Conservation (phyloP, 2,113 vertebrate genomes). For the Acinonyx jubatus region DNA sequence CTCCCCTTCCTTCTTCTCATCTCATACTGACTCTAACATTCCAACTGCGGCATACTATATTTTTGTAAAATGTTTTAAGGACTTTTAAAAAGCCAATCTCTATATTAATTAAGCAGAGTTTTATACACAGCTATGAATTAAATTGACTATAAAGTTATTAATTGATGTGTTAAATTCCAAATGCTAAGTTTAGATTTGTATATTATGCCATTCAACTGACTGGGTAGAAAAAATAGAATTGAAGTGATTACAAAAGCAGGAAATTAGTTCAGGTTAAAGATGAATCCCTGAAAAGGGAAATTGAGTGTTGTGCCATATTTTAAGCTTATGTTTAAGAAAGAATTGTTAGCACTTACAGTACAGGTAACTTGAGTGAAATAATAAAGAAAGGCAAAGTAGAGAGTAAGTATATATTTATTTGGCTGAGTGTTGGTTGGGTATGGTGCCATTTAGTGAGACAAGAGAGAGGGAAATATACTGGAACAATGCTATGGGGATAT, state of each 20-base stretch:
- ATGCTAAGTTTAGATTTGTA: background rate
- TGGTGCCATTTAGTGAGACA: background rate
- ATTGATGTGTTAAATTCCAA: background rate
- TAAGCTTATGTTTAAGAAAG: background rate
- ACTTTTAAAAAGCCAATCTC: background rate
- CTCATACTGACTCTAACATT: background rate
- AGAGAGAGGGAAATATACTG: fast-evolving
- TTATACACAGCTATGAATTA: background rate
- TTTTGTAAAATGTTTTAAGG: background rate
- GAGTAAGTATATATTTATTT: background rate
- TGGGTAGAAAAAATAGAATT: background rate
- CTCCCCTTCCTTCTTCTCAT: background rate
- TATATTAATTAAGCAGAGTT: background rate
- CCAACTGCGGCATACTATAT: background rate
- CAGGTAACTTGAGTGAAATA: background rate
- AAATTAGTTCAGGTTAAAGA: background rate
- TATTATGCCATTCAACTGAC: background rate
- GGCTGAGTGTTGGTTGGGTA: background rate
- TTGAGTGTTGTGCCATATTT: background rate
- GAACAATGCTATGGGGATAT: background rate
- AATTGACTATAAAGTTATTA: background rate
- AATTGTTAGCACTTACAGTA: background rate
- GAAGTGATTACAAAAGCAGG: background rate
- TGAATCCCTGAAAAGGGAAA: background rate
- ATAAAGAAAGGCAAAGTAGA: background rate